Evolutionary conservation across 2,113 vertebrate genomes (phyloP), one percentile per base, ranked within the genome.

Genomic region (Pan paniscus): DNA sequence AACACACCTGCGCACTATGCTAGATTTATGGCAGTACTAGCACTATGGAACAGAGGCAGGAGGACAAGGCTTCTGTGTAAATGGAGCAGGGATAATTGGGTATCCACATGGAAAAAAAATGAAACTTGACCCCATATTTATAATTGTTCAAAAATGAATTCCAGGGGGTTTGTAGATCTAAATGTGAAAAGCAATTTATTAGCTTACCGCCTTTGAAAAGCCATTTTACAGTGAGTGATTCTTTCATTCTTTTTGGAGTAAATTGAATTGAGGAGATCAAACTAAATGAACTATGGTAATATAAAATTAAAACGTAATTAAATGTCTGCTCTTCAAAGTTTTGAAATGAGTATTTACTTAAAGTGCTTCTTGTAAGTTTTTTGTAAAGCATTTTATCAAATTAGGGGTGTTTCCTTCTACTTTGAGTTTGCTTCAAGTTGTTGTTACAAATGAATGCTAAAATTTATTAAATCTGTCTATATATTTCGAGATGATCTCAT

Each of bases 281-380:
- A 92, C 90, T 95, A 96, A 97, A 96, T 97, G 96, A 97, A 97
- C 95, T 97, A 83, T 96, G 70, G 38, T 95, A 80, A 97, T 97
- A 6, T 97, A 96, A 97, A 97, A 96, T 96, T 97, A 97, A 96
- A 96, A 79, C 35, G 27, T 92, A 97, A 96, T 97, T 96, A 87
- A 80, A 55, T 92, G 23, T 96, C 93, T 96, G 68, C 61, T 96
- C 70, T 88, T 52, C 40, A 84, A 96, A 95, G 70, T 96, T 97
- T 97, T 87, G 50, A 95, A 90, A 87, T 96, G 57, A 64, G 3
- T 91, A 82, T 94, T 93, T 96, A 93, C 89, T 95, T 95, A 80
- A 90, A 96, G 75, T 88, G 20, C 12, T 95, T 89, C 32, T 48
- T 92, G 2, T 73, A 87, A 32, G 40, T 57, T 89, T 94, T 97